Evolutionary conservation across 2,113 vertebrate species (phyloP), one percentile per base, ranked within the genome.

Genomic region (Phalacrocorax pelagicus): DNA sequence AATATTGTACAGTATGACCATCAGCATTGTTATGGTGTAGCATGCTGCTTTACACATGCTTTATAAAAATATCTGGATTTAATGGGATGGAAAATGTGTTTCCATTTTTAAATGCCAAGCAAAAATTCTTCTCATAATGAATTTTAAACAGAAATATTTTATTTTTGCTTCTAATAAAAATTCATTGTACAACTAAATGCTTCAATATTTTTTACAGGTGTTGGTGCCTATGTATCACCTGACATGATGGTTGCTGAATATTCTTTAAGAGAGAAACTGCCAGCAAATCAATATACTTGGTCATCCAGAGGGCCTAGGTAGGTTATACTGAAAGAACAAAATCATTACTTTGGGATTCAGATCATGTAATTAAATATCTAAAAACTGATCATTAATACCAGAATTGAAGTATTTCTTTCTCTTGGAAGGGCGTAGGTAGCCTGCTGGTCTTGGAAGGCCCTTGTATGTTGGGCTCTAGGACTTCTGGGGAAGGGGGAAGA

Each of bases 231-330:
- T 5, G 99, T 99, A 47, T 99, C 99, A 54, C 99, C 99, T 65
- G 99, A 99, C 95, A 99, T 99, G 99, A 99, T 99, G 99, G 98
- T 99, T 90, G 99, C 99, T 29, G 99, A 99, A 93, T 99, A 99
- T 94, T 99, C 99, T 6, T 98, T 99, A 86, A 98, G 99, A 96
- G 99, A 99, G 97, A 99, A 99, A 95, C 98, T 99, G 26, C 99
- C 99, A 81, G 99, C 99, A 36, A 99, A 99, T 95, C 99, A 99
- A 88, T 99, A 99, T 72, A 99, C 99, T 5, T 99, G 99, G 99
- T 99, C 99, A 15, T 99, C 99, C 9, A 98, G 99, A 95, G 99
- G 99, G 3, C 99, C 99, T 65, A 98, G 98, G 98, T 99, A 95
- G 62, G 97, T 89, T 65, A 20, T n/a, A 23, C 14, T 75, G 16